Evolutionary conservation across 2,113 vertebrate species (phyloP).

Genomic region (Phaethornis superciliosus): DNA sequence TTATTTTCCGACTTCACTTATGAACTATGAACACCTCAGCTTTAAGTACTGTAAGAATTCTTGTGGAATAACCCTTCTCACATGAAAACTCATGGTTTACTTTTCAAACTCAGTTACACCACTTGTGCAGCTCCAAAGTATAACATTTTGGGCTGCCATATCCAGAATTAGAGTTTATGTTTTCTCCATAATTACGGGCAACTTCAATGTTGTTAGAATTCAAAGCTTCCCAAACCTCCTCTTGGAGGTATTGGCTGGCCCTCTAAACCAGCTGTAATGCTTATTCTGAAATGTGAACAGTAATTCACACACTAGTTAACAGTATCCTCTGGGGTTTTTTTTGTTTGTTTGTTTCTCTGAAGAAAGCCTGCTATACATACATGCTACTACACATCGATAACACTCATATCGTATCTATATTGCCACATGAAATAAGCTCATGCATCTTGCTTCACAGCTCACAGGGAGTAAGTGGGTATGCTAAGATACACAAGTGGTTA

Average conservation of each 20-base stretch:
- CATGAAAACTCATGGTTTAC: background rate
- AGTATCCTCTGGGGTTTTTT: background rate
- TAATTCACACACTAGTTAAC: background rate
- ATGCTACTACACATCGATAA: too few relatives aligned
- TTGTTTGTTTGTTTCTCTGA: background rate
- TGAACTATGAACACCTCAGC: background rate
- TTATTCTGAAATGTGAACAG: background rate
- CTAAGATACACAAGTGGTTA: background rate
- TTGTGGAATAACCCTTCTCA: background rate
- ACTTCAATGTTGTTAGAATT: background rate
- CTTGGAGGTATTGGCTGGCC: background rate
- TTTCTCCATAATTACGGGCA: background rate
- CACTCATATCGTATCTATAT: too few relatives aligned
- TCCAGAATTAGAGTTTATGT: background rate
- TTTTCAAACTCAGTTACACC: background rate
- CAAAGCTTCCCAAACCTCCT: background rate
- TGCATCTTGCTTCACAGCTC: background rate
- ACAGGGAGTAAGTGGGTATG: background rate
- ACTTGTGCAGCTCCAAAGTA: background rate
- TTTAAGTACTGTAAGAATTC: background rate
- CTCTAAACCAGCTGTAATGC: background rate
- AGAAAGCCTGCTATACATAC: background rate
- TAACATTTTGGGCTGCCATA: background rate
- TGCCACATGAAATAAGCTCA: background rate
- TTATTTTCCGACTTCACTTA: background rate